Evolutionary conservation across 2,888 invertebrate species (phyloP), one percentile per base, ranked within the genome.

Genomic region (Amphipoea oculea): DNA sequence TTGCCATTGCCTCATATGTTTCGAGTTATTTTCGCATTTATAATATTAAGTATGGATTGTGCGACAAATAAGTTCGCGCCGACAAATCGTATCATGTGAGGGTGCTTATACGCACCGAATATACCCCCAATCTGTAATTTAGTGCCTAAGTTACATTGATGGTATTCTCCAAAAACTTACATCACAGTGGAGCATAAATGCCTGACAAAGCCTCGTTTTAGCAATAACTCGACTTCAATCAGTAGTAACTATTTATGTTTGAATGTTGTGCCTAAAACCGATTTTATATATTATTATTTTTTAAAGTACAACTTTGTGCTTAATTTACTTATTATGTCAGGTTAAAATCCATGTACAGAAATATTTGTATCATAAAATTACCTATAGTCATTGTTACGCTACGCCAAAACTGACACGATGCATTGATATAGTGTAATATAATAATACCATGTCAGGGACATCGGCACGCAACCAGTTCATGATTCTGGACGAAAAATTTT

Each of bases 101-200:
- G 17, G 12, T 65, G 65, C 12, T n/a, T 12, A 62, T 36, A 29
- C 7, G n/a, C 2, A 45, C 75, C 2, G 14, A 57, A 48, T 57
- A 63, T 57, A 76, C 36, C 11, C 57, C 14, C 20, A 60, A 36
- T 83, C 36, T 60, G 60, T 20, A 68, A 62, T 63, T 29, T 29
- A 68, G 54, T 40, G 23, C 45, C n/a, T 48, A 40, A 51, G 20
- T 83, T 62, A 78, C 29, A 78, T 40, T 54, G 29, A 48, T 57
- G 29, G 54, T 83, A 67, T 42, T 62, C 36, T 83, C 6, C 23
- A 60, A 62, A 83, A 76, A 40, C 48, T 48, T 76, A n/a, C 66
- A 89, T 89, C 89, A 85, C 85, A 87, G 48, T 65, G 36, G 71
- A 68, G 84, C 84, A 84, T 84, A 71, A 65, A 84, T 84, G 77